A percentile compares a stretch with the other conserved stretches of the same genome.
phyloP scores from a whole-genome alignment of 35 echinoderm and acorn worm genomes.

The Acanthaster planci region DNA sequence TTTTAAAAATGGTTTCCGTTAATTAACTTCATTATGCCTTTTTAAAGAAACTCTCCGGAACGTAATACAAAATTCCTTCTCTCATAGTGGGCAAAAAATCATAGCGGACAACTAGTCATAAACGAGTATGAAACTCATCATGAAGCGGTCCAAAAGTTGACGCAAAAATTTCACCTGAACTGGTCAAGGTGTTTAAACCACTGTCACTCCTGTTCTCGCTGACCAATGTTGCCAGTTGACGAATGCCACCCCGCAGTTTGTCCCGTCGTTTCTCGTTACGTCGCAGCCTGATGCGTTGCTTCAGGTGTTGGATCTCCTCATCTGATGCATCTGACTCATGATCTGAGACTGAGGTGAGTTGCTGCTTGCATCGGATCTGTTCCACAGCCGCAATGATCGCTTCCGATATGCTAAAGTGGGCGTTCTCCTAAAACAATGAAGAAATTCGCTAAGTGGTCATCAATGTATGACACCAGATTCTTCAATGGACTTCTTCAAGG shows the following conservation, averaged over 20 bases:
- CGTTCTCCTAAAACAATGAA: slow-evolving; percentile 71
- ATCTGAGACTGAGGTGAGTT: slow-evolving; percentile 41
- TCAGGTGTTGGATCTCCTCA: slow-evolving; percentile 91
- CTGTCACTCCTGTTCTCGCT: neutral
- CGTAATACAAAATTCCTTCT: too few relatives aligned
- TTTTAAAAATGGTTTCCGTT: neutral
- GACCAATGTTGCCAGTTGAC: neutral
- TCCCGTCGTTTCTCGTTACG: slow-evolving; percentile 64
- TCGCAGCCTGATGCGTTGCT: slow-evolving; percentile 87
- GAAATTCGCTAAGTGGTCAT: too few relatives aligned
- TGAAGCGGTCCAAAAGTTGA: too few relatives aligned
- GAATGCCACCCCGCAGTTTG: neutral
- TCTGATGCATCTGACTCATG: slow-evolving; percentile 89
- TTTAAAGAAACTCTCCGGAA: too few relatives aligned
- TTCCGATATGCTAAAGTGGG: slow-evolving; percentile 95
- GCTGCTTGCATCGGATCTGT: slow-evolving; percentile 85
- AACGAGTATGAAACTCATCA: too few relatives aligned
- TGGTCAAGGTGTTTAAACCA: neutral
- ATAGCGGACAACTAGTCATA: too few relatives aligned
- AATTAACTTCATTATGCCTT: too few relatives aligned
- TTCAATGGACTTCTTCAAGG: too few relatives aligned
- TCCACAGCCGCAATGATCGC: slow-evolving; percentile 93
- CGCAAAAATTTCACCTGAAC: neutral
- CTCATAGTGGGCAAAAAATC: too few relatives aligned
- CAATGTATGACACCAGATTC: too few relatives aligned